Base-by-base conservation (phyloP, 2,113 vertebrate genomes). In the Epinephelus cyanopodus region DNA sequence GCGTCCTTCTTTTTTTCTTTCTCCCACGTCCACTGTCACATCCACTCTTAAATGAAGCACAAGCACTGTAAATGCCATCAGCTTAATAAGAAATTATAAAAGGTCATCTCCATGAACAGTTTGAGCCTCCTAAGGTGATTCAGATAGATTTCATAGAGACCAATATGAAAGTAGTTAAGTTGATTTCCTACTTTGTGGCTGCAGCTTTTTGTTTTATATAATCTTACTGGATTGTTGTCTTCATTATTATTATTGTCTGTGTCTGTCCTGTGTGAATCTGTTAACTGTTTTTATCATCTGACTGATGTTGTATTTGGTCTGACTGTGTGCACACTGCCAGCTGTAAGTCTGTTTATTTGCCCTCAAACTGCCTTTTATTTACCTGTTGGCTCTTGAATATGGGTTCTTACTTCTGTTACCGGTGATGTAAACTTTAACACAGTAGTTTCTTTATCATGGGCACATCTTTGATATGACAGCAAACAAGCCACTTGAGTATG, bases 71-170 rank as follows among this genome's bases (percentile, higher is more conserved):
- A 79, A 72, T 82, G 45, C 74, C 82, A 76, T 71, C 69, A 45
- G 21, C 29, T 71, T 67, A 15, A 66, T 63, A 14, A 19, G 4
- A 65, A 84, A 66, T 74, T 6, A 56, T 3, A 6, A 86, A 84
- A 81, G 70, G 81, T 84, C 84, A 37, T 62, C 48, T 69, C 45
- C 78, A 67, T 64, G 14, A 67, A 84, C 56, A 81, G 56, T 60
- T 42, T 0, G 18, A 81, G 57, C 52, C n/a, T 74, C 76, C 76
- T 7, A 72, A 12, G 29, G 74, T 50, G 0, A 48, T 48, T 61
- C 17, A 0, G n/a, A 67, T 67, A 50, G 7, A 19, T 52, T 68
- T 23, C 6, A 18, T 17, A 58, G 29, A 60, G 33, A 58, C 19
- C 10, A 53, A 3, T 47, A 11, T 60, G 6, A 74, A 74, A 18